These are phyloP conservation scores for Heterocephalus glaber DNA, from an alignment of 2,113 vertebrate genomes.

Conservation along the genomic window DNA sequence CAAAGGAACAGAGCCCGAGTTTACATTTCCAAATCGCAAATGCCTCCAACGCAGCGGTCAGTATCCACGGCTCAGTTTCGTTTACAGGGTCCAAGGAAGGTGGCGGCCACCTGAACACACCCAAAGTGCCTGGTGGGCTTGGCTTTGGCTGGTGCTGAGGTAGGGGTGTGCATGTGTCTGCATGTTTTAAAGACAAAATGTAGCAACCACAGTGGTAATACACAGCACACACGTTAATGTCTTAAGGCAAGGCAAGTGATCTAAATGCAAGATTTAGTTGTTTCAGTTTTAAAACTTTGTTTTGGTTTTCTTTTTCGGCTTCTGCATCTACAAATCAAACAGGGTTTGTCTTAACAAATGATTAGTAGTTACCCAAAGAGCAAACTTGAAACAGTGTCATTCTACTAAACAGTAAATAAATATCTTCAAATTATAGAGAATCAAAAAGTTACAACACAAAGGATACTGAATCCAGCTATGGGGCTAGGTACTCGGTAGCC, in stretches of 20 bases:
- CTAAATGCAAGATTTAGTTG: neutral
- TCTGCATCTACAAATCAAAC: neutral
- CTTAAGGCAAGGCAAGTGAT: neutral
- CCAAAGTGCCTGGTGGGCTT: neutral
- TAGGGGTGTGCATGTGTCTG: neutral
- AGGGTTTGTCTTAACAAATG: neutral
- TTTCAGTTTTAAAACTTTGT: neutral
- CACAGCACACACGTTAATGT: neutral
- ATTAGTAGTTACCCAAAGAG: neutral
- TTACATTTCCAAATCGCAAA: neutral
- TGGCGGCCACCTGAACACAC: neutral
- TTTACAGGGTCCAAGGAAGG: neutral
- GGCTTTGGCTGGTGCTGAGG: neutral
- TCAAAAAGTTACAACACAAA: neutral
- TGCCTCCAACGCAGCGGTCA: neutral
- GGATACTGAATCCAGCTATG: neutral
- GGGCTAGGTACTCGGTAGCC: neutral
- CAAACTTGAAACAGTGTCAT: neutral
- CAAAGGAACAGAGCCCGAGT: neutral
- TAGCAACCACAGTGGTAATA: neutral
- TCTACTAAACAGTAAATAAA: slow-evolving; percentile 38
- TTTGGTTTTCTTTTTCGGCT: slow-evolving; percentile 6
- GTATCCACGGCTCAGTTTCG: neutral
- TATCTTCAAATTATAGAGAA: neutral
- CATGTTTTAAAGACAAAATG: neutral